These are phyloP conservation scores for Brienomyrus brachyistius DNA, from an alignment of 2,113 vertebrate genomes.

Conservation along the genomic window DNA sequence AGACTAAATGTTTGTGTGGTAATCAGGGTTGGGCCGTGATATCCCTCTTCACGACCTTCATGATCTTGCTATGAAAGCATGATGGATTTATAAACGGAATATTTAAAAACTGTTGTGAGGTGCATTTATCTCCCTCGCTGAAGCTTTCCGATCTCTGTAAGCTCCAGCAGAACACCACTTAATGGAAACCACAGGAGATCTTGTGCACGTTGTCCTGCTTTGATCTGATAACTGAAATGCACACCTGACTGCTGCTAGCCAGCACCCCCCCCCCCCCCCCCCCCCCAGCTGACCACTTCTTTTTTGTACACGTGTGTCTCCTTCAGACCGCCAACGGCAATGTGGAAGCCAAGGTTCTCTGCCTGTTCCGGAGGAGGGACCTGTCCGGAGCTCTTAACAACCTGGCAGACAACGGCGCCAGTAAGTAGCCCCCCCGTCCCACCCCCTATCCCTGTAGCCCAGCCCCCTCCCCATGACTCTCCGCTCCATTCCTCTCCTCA, in stretches of 20 bases:
- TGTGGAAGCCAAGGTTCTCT: slow-evolving; percentile 64
- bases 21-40: neutral
- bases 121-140: neutral
- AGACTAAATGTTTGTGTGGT: neutral
- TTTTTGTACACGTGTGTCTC: neutral
- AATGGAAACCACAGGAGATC: neutral
- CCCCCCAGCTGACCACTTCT: neutral
- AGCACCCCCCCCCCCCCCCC: too few relatives aligned
- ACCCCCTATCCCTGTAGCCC: too few relatives aligned
- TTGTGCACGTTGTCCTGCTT: neutral
- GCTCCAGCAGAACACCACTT: neutral
- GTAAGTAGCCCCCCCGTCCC: slow-evolving; percentile 40
- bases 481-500: neutral
- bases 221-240: neutral
- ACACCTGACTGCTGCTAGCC: neutral
- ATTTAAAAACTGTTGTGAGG: neutral
- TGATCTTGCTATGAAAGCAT: neutral
- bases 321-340: slow-evolving; percentile 64
- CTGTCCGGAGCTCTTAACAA: slow-evolving; percentile 64
- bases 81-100: neutral
- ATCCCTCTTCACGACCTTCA: neutral
- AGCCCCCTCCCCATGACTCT: neutral
- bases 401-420: slow-evolving; percentile 61
- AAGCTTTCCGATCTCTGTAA: neutral
- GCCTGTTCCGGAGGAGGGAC: slow-evolving; percentile 60